Evolutionary conservation across 2,113 vertebrate species (phyloP), one percentile per base, ranked within the genome.

Genomic region (Cervus canadensis): DNA sequence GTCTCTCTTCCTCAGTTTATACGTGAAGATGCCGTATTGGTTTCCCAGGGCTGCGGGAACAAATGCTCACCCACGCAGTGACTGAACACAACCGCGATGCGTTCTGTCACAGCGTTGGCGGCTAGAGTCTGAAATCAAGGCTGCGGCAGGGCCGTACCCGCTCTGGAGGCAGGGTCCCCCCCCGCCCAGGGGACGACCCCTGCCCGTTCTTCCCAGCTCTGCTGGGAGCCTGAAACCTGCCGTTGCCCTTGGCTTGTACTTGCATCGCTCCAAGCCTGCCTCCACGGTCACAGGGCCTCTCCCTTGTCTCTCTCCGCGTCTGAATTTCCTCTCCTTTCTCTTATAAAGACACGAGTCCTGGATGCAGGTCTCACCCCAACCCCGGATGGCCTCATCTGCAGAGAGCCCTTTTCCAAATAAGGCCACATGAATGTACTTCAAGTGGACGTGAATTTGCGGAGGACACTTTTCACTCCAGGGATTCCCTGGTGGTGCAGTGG

Each of bases 181-280:
- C 43, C n/a, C 36, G 2, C 36, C 40, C 7, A 12, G 1, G 16
- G 40, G 16, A 76, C 6, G 5, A 23, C 2, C 48, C 12, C 19
- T 36, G 23, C 0, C 1, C 0, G 2, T 13, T 57, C 57, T 19
- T 25, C 2, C 3, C 11, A 16, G 45, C n/a, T 82, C 30, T 9
- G 3, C 10, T 10, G 62, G n/a, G 13, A 25, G 76, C n/a, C 28
- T 1, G 40, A 26, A 25, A 15, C 28, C 74, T 40, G 59, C 16
- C 30, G 2, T 3, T 0, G 33, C 17, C n/a, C 36, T 21, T 36
- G 50, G 36, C 59, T 48, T 26, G 8, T 9, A 10, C 12, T 9
- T 0, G 2, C 12, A 2, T 40, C 36, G 2, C 28, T 74, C 30
- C 45, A 5, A 4, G 6, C 17, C 89, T 54, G 36, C 28, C 78